phyloP scores from a whole-genome alignment of 2,797 vertebrate genomes.

The Sebastes matsubarae region DNA sequence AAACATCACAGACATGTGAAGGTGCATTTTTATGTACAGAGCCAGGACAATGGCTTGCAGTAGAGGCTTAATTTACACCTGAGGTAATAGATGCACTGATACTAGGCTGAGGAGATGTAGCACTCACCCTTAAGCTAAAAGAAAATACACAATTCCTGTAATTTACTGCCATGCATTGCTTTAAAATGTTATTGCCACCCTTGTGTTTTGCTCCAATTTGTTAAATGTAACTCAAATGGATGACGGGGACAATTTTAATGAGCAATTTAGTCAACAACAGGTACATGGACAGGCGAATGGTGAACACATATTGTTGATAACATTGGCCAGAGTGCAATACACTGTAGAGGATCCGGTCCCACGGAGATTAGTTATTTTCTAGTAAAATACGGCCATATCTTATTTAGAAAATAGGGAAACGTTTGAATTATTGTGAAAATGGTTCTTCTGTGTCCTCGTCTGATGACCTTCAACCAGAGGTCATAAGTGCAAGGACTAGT shows the following conservation, averaged over 20 bases:
- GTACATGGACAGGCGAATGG: neutral
- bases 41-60: neutral
- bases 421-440: neutral
- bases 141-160: neutral
- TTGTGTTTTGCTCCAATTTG: constrained; percentile 1
- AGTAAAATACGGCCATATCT: neutral
- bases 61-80: neutral
- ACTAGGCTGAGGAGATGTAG: neutral
- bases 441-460: neutral
- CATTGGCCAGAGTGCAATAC: neutral
- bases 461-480: constrained; percentile 1
- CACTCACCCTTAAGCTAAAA: neutral
- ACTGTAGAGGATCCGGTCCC: neutral
- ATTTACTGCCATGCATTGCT: neutral
- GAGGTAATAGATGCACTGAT: neutral
- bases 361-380: neutral
- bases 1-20: neutral
- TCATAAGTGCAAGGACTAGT: neutral
- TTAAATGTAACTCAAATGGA: neutral
- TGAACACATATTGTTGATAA: neutral
- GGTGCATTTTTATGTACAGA: neutral
- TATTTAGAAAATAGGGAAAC: neutral
- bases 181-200: neutral
- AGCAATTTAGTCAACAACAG: neutral
- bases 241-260: neutral